Percentiles rank a stretch among this genome's conserved stretches.
phyloP scores from a whole-genome alignment of 2,888 invertebrate species.

The Drosophila paranaensis region DNA sequence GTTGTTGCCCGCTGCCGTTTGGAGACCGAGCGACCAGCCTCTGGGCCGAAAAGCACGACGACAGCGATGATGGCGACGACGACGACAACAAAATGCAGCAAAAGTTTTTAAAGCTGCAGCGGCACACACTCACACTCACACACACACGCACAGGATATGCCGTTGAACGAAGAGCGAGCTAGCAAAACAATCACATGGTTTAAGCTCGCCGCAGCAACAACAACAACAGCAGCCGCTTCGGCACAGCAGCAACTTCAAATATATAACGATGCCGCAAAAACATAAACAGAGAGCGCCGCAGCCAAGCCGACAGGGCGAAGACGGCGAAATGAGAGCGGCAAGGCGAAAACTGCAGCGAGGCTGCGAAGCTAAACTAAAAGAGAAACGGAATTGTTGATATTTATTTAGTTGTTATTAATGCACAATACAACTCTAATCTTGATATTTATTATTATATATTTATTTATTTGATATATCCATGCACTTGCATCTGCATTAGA shows the following conservation, averaged over 20 bases:
- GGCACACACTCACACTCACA: conserved; percentile 24
- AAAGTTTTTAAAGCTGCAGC: conserved; percentile 59
- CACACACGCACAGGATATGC: conserved; percentile 47
- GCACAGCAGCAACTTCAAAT: conserved; percentile 41
- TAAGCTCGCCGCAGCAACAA: conserved; percentile 62
- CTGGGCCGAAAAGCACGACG: conserved; percentile 77
- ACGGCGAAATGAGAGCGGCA: conserved; percentile 19
- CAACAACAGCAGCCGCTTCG: conserved; percentile 34
- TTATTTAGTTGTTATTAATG: neutral
- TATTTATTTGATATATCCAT: neutral
- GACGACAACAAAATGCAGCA: conserved; percentile 75
- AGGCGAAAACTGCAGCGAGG: neutral
- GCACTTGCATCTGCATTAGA: neutral
- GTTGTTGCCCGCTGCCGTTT: conserved; percentile 58
- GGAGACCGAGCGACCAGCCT: conserved; percentile 77
- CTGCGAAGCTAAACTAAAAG: neutral
- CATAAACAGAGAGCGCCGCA: conserved; percentile 77
- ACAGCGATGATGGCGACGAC: conserved; percentile 47
- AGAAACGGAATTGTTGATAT: too few species aligned
- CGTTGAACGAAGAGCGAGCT: conserved; percentile 62
- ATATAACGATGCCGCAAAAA: conserved; percentile 71
- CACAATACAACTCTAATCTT: neutral
- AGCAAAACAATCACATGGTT: conserved; percentile 77
- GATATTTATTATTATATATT: neutral
- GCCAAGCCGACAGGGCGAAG: conserved; percentile 33